phyloP scores from a whole-genome alignment of 1,140 invertebrate genomes.

The Drosophila elegans region DNA sequence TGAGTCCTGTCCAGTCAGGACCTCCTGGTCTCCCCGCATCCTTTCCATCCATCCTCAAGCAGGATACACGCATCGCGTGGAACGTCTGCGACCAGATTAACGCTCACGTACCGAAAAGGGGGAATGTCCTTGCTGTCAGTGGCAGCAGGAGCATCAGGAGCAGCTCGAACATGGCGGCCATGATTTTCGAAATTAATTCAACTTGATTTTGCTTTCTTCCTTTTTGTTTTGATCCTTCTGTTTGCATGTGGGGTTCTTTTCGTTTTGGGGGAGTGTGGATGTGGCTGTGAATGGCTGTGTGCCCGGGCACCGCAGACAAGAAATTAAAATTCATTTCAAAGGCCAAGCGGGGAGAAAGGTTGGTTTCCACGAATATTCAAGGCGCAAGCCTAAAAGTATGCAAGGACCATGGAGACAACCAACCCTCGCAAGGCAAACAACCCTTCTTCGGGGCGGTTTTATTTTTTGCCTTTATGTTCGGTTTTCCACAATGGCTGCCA shows the following conservation, averaged over 20 bases:
- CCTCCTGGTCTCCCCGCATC: slow-evolving; percentile 2
- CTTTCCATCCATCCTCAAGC: slow-evolving; percentile 38
- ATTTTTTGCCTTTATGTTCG: slow-evolving; percentile 12
- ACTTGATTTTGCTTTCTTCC: slow-evolving; percentile 83
- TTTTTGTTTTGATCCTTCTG: slow-evolving; percentile 63
- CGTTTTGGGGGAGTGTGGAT: not conserved
- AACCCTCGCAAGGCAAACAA: slow-evolving; percentile 61
- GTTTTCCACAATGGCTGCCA: slow-evolving; percentile 71
- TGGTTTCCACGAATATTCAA: slow-evolving; percentile 67
- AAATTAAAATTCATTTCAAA: slow-evolving; percentile 84
- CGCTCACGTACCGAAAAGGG: slow-evolving; percentile 38
- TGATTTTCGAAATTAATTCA: slow-evolving; percentile 84
- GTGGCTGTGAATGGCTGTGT: slow-evolving; percentile 14
- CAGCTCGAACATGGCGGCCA: slow-evolving; percentile 60
- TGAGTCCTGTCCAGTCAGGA: slow-evolving; percentile 47
- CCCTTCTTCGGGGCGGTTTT: slow-evolving; percentile 57
- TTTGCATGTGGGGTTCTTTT: slow-evolving; percentile 7
- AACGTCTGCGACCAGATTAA: slow-evolving; percentile 79
- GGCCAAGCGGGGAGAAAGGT: slow-evolving; percentile 32
- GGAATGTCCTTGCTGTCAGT: slow-evolving; percentile 66
- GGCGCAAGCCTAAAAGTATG: slow-evolving; percentile 83
- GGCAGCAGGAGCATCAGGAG: slow-evolving; percentile 39
- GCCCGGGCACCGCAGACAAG: slow-evolving; percentile 68
- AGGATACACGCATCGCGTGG: slow-evolving; percentile 74
- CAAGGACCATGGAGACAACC: slow-evolving; percentile 47